These are phyloP conservation scores for Helicoverpa assulta DNA, from an alignment of 2,888 invertebrate species.

Conservation along the genomic window DNA sequence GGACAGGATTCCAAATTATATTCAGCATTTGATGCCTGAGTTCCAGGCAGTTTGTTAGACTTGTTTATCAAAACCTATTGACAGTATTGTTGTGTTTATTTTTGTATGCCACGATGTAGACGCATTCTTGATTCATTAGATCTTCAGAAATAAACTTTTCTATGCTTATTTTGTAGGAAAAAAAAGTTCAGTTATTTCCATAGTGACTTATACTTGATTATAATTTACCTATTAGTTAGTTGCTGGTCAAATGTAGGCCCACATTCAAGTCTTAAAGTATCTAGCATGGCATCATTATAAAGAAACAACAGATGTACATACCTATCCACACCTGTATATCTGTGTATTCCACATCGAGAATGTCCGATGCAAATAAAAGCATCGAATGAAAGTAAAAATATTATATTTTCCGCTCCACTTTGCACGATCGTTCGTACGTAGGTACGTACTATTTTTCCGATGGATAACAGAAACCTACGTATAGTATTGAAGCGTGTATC, in stretches of 20 bases:
- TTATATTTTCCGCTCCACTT: conserved; percentile 44
- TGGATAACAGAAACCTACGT: conserved; percentile 11
- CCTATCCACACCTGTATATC: not conserved
- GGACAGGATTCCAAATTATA: conserved; percentile 22
- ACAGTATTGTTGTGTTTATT: not conserved
- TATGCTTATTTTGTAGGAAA: no score
- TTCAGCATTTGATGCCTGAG: conserved; percentile 25
- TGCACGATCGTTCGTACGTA: conserved; percentile 8
- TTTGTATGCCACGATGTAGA: no score
- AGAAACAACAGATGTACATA: not conserved
- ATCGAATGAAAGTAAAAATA: conserved; percentile 43
- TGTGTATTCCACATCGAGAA: not conserved
- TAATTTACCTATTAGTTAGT: no score
- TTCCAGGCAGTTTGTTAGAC: not conserved
- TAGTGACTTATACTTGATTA: no score
- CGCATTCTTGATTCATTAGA: no score
- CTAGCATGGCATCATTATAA: not conserved
- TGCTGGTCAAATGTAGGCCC: no score
- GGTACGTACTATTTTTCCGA: conserved; percentile 19
- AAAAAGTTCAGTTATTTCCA: no score
- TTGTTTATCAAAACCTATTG: not conserved
- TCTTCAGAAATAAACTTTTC: no score
- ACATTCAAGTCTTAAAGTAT: no score
- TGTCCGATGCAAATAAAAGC: conserved; percentile 40
- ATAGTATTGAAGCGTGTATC: not conserved